phyloP scores from a whole-genome alignment of 53 echinoderm and acorn worm species.

The Actinopyga echinites region DNA sequence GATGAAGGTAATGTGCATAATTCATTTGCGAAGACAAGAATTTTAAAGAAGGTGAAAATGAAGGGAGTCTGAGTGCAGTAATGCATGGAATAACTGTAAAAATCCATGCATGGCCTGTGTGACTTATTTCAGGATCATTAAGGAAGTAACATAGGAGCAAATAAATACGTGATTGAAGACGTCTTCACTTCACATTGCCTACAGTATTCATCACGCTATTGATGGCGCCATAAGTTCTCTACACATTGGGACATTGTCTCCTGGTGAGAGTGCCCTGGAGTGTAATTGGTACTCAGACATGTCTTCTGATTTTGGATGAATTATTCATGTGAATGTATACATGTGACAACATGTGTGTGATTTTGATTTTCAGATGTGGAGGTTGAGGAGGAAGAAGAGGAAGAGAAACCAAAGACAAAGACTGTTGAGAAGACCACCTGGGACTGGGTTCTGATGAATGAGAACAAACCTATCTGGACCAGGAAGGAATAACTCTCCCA shows the following conservation, averaged over 20 bases:
- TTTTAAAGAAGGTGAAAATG: too few species aligned
- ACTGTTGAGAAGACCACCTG: conserved; percentile 98
- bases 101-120: not conserved
- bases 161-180: too few species aligned
- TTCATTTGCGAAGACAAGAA: too few species aligned
- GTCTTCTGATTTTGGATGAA: not conserved
- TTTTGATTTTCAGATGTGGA: conserved; percentile 61
- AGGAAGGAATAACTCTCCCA: conserved; percentile 62
- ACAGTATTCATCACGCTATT: too few species aligned
- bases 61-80: too few species aligned
- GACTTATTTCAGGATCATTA: not conserved
- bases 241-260: not conserved
- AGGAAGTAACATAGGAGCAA: not conserved
- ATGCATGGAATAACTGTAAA: not conserved
- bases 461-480: conserved; percentile 99
- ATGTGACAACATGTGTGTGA: not conserved
- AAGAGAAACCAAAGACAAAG: conserved; percentile 94
- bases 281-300: not conserved
- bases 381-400: conserved; percentile 85
- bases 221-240: not conserved
- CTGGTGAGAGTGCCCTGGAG: not conserved
- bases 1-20: conserved; percentile 70
- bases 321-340: not conserved
- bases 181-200: too few species aligned
- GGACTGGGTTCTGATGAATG: conserved; percentile 98